Evolutionary conservation across 2,113 vertebrate genomes (phyloP).

Genomic region (Coptodon bakossiorum): DNA sequence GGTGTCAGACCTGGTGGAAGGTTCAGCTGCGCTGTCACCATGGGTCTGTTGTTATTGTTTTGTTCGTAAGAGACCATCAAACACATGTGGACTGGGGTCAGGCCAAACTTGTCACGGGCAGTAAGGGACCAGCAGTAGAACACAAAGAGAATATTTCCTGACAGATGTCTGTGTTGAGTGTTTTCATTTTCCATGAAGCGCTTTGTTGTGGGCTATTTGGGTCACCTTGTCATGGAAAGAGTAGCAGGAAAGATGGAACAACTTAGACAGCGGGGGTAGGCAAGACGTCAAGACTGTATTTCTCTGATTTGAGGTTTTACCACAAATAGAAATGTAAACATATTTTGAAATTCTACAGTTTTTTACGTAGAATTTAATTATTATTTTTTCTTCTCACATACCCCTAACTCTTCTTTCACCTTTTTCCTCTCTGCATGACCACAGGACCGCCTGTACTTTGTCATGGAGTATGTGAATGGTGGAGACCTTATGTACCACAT

Average conservation of each 20-base stretch:
- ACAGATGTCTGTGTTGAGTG: slow-evolving; percentile 35
- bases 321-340: neutral
- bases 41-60: neutral
- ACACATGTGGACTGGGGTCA: neutral
- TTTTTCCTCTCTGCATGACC: neutral
- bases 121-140: neutral
- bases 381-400: neutral
- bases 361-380: neutral
- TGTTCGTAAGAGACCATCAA: neutral
- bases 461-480: slow-evolving; percentile 95
- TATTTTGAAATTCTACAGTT: neutral
- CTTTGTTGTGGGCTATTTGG: slow-evolving; percentile 35
- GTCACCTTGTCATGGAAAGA: slow-evolving; percentile 49
- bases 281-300: neutral
- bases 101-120: slow-evolving; percentile 21
- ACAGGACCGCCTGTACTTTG: slow-evolving; percentile 94
- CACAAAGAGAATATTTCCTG: slow-evolving; percentile 29
- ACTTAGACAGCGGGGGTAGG: neutral
- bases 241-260: neutral
- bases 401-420: neutral
- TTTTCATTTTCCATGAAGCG: slow-evolving; percentile 14
- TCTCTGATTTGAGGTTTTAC: neutral
- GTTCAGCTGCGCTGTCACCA: neutral
- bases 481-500: slow-evolving; percentile 98
- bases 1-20: neutral